Evolutionary conservation across 2,888 invertebrate species (phyloP), one percentile per base, ranked within the genome.

Genomic region (Xylota sylvarum): DNA sequence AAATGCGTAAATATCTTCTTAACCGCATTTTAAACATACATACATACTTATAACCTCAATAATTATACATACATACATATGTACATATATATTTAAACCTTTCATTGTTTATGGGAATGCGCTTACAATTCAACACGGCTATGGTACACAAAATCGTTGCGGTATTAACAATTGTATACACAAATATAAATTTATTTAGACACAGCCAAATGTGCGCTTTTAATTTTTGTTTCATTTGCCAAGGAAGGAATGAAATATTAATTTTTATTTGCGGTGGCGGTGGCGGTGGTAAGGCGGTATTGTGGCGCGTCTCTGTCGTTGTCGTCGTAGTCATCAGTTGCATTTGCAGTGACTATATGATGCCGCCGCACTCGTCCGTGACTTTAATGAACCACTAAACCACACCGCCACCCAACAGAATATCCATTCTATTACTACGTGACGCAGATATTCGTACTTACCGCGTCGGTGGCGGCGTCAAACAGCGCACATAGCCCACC

Each of bases 371-470:
- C 14, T 85, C 80, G 84, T 76, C 84, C 80, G 76, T 85, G 84
- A 84, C 84, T 84, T 84, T 64, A 74, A 84, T 84, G 74, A 85
- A 76, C 80, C 84, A 74, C 84, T 78, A 79, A 84, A 79, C 79
- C 79, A 79, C 74, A 62, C 74, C 79, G 79, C 79, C 55, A 76
- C 74, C 74, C 70, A 70, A 80, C 74, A 74, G 60, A 74, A 69
- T 32, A 80, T 76, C 9, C 70, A 65, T 70, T 80, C 69, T 76
- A 76, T 70, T 69, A 52, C 69, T 74, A 69, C 69, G 74, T 80
- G 80, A 74, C 64, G 84, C 62, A 69, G 73, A 62, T 64, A 73
- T 23, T 40, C 19, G 55, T 64, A 67, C 19, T 32, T 27, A 56
- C 43, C 72, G 58, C 72, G 56, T 77, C 50, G 50, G 27, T 9